Conservation (phyloP, 2,888 invertebrate genomes). For the Caenorhabditis sp. region DNA sequence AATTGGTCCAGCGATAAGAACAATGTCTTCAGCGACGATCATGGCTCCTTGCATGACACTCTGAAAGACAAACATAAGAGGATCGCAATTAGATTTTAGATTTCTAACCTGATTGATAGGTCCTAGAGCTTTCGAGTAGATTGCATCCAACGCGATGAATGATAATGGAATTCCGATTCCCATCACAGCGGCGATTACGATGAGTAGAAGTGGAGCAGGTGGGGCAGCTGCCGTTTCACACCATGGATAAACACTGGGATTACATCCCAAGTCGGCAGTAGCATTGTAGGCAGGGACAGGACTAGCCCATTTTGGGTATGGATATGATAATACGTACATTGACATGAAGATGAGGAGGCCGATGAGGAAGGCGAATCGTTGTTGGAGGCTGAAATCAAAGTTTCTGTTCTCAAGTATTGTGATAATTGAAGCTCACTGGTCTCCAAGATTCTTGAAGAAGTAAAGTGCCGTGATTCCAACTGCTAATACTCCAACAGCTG, state of each 20-base stretch:
- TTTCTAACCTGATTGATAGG: constrained; percentile 63
- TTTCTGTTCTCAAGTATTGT: background rate
- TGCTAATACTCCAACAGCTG: constrained; percentile 66
- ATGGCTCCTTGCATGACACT: constrained; percentile 68
- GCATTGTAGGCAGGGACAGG: constrained; percentile 64
- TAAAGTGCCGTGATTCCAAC: constrained; percentile 55
- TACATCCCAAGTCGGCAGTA: constrained; percentile 65
- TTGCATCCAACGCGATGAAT: constrained; percentile 66
- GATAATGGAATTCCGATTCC: constrained; percentile 71
- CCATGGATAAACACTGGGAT: constrained; percentile 67
- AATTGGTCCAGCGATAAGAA: constrained; percentile 62
- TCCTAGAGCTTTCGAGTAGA: constrained; percentile 67
- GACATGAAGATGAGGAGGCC: constrained; percentile 62
- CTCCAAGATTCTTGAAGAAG: constrained; percentile 61
- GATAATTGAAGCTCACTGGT: constrained; percentile 38
- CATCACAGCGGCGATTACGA: constrained; percentile 67
- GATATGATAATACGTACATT: constrained; percentile 70
- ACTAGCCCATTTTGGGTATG: constrained; percentile 50
- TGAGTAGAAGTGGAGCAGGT: constrained; percentile 52
- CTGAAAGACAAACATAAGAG: no score
- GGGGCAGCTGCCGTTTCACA: constrained; percentile 59
- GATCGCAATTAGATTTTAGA: no score
- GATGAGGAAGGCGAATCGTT: constrained; percentile 66
- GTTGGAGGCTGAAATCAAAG: constrained; percentile 58
- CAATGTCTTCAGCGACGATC: constrained; percentile 64